A percentile compares a stretch with the other conserved stretches of the same genome.
Conservation (phyloP, 2,888 invertebrate genomes). For the Scaptomyza tumidula region DNA sequence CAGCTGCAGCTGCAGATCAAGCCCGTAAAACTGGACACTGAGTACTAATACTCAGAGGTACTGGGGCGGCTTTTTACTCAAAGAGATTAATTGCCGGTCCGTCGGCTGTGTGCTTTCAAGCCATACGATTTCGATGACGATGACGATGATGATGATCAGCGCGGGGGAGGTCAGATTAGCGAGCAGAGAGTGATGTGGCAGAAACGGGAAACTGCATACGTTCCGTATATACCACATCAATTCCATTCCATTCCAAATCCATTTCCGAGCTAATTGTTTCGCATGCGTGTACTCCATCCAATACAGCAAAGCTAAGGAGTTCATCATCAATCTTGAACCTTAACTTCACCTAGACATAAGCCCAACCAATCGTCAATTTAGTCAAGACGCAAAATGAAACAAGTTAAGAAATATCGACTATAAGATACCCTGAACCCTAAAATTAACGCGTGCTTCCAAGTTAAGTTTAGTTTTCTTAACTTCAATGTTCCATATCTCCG, state of each 20-base stretch:
- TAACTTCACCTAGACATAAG: slow-evolving; percentile 31
- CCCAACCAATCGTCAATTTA: slow-evolving; percentile 19
- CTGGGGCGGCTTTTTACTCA: slow-evolving; percentile 63
- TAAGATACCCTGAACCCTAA: too few species aligned
- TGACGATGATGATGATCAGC: slow-evolving; percentile 20
- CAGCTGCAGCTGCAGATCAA: slow-evolving; percentile 38
- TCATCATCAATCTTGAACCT: slow-evolving; percentile 49
- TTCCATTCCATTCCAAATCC: slow-evolving; percentile 33
- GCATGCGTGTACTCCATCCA: slow-evolving; percentile 24
- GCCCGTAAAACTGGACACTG: background rate
- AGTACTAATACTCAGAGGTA: slow-evolving; percentile 3
- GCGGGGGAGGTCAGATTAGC: slow-evolving; percentile 38
- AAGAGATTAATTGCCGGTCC: slow-evolving; percentile 70
- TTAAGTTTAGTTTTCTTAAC: too few species aligned
- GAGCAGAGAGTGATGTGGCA: slow-evolving; percentile 40
- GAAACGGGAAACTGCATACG: slow-evolving; percentile 52
- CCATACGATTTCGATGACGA: background rate
- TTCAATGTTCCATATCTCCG: too few species aligned
- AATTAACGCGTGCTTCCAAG: too few species aligned
- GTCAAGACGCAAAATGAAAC: background rate
- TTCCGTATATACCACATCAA: slow-evolving; percentile 11
- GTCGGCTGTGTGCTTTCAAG: slow-evolving; percentile 47
- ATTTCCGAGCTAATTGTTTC: slow-evolving; percentile 65
- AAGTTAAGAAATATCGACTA: too few species aligned
- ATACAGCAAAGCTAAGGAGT: slow-evolving; percentile 2